Base-by-base conservation (phyloP, 1,140 invertebrate genomes). In the Drosophila setifemur region DNA sequence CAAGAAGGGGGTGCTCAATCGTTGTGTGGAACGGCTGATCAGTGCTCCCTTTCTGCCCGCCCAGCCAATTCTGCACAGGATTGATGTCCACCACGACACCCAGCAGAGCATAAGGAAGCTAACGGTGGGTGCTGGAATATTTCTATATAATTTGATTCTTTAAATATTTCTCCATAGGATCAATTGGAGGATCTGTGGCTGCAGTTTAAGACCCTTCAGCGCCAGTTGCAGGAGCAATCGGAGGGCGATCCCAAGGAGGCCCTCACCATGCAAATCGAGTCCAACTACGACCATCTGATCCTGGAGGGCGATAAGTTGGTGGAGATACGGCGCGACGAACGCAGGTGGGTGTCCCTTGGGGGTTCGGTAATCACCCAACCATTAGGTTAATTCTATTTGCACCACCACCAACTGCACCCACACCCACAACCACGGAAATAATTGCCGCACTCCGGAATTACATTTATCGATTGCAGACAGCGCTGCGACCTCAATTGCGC, bases 251-350 rank as follows among this genome's bases (percentile, higher is more conserved):
- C 89, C 11, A 89, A 88, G 40, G 89, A 90, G 45, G 45, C 81
- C 2, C 58, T 90, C 23, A 81, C 87, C 21, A 88, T 90, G 87
- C 74, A 90, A 75, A 89, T 90, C 12, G 89, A 90, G 53, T 73
- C 86, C 25, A 90, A 89, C 58, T 90, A 90, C 12, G 89, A 90
- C 77, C 82, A 90, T 25, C 48, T 90, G 12, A 89, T 90, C 63
- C 39, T 81, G 16, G 88, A 90, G 40, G 89, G 89, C 0, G 89
- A 90, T 53, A 90, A 90, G 19, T 31, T 90, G 37, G 74, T 90
- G 23, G 86, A 88, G 37, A 85, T 90, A 74, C 40, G 89, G 0
- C 73, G 81, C 1, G 63, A 73, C 18, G 89, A 90, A 60, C 69
- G 67, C 8, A 88, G 69, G 88, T 90, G 29, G 28, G 75, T 48